Conservation (phyloP, 2,113 vertebrate genomes). For the Triplophysa tibetana region DNA sequence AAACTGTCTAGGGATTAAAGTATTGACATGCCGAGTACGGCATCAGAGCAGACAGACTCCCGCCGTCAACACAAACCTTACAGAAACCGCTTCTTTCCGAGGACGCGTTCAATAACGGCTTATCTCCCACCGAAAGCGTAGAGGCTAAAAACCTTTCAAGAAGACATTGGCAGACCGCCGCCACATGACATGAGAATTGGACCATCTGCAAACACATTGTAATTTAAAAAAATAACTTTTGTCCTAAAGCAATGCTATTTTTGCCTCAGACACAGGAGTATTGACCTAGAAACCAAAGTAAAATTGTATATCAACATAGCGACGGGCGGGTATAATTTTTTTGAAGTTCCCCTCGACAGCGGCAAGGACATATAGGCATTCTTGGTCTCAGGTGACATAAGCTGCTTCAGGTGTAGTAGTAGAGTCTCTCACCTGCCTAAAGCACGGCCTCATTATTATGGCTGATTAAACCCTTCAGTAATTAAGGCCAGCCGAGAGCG, state of each 20-base stretch:
- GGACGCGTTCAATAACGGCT: conserved; percentile 32
- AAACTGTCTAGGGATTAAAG: background rate
- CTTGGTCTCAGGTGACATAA: conserved; percentile 37
- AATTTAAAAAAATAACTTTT: conserved; percentile 37
- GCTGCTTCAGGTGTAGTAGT: conserved; percentile 46
- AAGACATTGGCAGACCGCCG: background rate
- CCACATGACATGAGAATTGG: conserved; percentile 11
- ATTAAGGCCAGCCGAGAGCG: conserved; percentile 47
- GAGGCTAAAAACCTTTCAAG: conserved; percentile 14
- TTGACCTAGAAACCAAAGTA: conserved; percentile 55
- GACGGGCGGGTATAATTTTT: conserved; percentile 43
- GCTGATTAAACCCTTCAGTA: conserved; percentile 55
- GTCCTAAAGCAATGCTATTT: conserved; percentile 55
- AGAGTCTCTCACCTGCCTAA: conserved; percentile 45
- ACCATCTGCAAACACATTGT: conserved; percentile 15
- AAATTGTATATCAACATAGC: conserved; percentile 53
- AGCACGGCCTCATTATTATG: conserved; percentile 47
- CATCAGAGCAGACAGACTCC: conserved; percentile 30
- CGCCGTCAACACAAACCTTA: conserved; percentile 19
- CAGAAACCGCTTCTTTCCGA: background rate
- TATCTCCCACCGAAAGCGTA: conserved; percentile 30
- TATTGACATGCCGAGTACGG: conserved; percentile 31
- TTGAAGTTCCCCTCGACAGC: conserved; percentile 29
- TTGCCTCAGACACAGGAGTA: conserved; percentile 48
- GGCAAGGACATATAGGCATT: conserved; percentile 37